These are phyloP conservation scores for Carlito syrichta DNA, from an alignment of 2,113 vertebrate species.

Conservation along the genomic window DNA sequence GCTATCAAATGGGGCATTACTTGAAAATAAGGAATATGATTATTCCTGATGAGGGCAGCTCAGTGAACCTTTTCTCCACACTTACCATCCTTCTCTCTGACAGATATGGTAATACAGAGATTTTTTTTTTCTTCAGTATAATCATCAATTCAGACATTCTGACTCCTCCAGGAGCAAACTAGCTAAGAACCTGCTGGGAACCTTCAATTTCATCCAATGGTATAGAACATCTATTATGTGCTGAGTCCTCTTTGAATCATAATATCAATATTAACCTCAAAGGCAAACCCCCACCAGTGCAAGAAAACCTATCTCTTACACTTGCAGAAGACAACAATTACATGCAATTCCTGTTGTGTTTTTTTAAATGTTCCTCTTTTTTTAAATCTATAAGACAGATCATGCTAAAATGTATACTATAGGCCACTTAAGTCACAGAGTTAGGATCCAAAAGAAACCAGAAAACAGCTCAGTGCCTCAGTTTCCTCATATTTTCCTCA, in stretches of 20 bases:
- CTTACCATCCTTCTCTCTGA: slow-evolving; percentile 47
- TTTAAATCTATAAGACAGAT: background rate
- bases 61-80: background rate
- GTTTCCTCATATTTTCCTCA: background rate
- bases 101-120: slow-evolving; percentile 40
- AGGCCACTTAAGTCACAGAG: background rate
- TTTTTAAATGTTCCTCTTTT: background rate
- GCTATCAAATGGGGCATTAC: slow-evolving; percentile 36
- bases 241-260: background rate
- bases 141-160: slow-evolving; percentile 36
- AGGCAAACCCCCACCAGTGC: background rate
- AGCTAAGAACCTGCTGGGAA: background rate
- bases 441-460: background rate
- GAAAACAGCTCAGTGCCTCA: background rate
- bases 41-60: slow-evolving; percentile 37
- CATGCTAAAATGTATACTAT: background rate
- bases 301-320: background rate
- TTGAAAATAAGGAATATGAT: slow-evolving; percentile 63
- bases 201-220: background rate
- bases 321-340: background rate
- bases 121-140: background rate
- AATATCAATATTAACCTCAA: background rate
- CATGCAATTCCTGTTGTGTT: background rate
- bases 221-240: background rate
- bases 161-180: slow-evolving; percentile 26